Evolutionary conservation across 1,140 invertebrate species (phyloP), one percentile per base, ranked within the genome.

Genomic region (Rhopalosiphum padi): DNA sequence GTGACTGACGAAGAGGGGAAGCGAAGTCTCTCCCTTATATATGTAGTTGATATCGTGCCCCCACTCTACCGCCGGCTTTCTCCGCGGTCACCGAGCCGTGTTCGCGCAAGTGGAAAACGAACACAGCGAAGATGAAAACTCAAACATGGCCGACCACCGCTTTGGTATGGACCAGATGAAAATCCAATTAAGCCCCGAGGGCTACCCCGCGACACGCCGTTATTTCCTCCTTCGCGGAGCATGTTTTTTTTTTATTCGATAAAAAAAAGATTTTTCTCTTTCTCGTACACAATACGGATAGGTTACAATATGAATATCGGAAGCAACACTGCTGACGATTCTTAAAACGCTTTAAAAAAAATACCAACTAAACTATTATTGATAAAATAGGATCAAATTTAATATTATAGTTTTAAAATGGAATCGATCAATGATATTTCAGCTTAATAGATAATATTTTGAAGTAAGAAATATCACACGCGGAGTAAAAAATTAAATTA

Each of bases 91-190:
- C 91, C 55, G 89, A 43, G 37, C 55, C 77, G 91, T 93, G 91
- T 93, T 86, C 91, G 77, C 22, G 91, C 91, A 51, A 92, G 91
- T 92, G 91, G 91, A 92, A 92, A 92, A 92, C 91, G 91, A 92
- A 92, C 91, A 82, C 90, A 91, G 48, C 43, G 88, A 92, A 93
- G 91, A 93, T 86, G 91, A 93, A 86, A 85, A 93, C 91, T 93
- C 91, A 93, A 93, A 93, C 91, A 93, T 93, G 91, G 91, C 91
- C 77, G 82, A 90, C 89, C 88, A 55, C n/a, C 48, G 91, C 77
- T 93, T 93, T 93, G 91, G 91, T 83, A 86, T 51, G 91, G 91
- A 35, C 91, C 91, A 93, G 82, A 93, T 86, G 82, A 90, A 93
- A 93, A 93, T 93, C 91, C 91, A 93, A 93, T 93, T 93, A 93